These are phyloP conservation scores for Papilio glaucus DNA, from an alignment of 1,140 invertebrate genomes.

Conservation along the genomic window DNA sequence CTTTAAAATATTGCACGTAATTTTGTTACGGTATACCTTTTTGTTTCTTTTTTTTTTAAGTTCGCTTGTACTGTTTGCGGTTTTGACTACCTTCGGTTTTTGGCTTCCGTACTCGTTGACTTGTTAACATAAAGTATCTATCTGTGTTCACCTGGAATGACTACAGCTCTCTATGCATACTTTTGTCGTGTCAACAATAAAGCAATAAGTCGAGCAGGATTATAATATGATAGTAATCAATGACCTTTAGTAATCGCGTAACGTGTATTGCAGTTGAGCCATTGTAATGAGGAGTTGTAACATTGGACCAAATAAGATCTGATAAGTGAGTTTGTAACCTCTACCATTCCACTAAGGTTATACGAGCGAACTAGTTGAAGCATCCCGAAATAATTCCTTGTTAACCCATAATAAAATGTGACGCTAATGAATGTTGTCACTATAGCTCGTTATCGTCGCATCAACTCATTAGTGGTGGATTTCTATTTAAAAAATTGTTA, in stretches of 20 bases:
- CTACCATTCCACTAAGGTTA: neutral
- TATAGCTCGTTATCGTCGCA: neutral
- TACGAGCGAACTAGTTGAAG: neutral
- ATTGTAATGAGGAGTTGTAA: too few species aligned
- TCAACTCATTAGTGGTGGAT: neutral
- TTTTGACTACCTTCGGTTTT: neutral
- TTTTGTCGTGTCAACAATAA: too few species aligned
- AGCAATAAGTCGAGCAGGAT: too few species aligned
- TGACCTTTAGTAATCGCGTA: too few species aligned
- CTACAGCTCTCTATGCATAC: too few species aligned
- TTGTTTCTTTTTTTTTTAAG: neutral
- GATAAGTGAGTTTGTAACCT: neutral
- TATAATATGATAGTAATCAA: neutral
- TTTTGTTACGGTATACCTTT: neutral
- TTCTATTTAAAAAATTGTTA: neutral
- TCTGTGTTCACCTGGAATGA: too few species aligned
- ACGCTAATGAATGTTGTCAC: conserved; percentile 1
- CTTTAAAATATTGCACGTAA: conserved; percentile 14
- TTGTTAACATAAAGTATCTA: too few species aligned
- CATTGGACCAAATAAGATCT: too few species aligned
- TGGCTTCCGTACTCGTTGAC: too few species aligned
- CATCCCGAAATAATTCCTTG: neutral
- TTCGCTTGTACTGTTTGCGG: neutral
- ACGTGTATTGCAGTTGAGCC: too few species aligned
- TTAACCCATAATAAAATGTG: neutral